phyloP scores from a whole-genome alignment of 2,113 vertebrate genomes.

The Chloroceryle aenea region DNA sequence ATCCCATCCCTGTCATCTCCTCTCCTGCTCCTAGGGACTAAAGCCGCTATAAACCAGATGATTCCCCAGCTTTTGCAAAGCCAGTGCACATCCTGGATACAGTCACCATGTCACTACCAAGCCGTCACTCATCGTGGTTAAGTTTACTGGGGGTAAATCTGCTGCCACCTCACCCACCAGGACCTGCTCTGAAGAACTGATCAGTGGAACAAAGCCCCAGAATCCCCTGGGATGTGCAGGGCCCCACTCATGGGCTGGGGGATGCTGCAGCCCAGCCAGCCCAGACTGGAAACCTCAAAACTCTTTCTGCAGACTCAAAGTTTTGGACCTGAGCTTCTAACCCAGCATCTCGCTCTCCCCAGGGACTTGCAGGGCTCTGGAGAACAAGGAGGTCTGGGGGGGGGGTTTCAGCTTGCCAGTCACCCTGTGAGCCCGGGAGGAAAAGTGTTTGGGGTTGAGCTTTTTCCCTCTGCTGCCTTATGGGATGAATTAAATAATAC shows the following conservation, averaged over 20 bases:
- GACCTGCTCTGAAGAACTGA: background rate
- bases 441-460: background rate
- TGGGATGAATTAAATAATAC: background rate
- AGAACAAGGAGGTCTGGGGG: accelerated
- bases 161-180: background rate
- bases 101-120: background rate
- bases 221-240: background rate
- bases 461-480: background rate
- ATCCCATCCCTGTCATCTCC: background rate
- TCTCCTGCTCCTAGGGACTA: background rate
- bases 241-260: accelerated
- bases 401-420: background rate
- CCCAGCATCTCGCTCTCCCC: background rate
- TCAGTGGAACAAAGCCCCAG: background rate
- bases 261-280: background rate
- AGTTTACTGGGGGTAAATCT: background rate
- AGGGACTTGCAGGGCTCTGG: background rate
- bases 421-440: background rate
- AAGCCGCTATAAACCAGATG: background rate
- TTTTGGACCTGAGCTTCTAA: background rate
- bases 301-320: background rate
- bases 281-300: background rate
- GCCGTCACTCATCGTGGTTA: accelerated
- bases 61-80: background rate
- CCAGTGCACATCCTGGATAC: background rate